phyloP scores from a whole-genome alignment of 2,888 invertebrate species.

The Ametastegia equiseti region DNA sequence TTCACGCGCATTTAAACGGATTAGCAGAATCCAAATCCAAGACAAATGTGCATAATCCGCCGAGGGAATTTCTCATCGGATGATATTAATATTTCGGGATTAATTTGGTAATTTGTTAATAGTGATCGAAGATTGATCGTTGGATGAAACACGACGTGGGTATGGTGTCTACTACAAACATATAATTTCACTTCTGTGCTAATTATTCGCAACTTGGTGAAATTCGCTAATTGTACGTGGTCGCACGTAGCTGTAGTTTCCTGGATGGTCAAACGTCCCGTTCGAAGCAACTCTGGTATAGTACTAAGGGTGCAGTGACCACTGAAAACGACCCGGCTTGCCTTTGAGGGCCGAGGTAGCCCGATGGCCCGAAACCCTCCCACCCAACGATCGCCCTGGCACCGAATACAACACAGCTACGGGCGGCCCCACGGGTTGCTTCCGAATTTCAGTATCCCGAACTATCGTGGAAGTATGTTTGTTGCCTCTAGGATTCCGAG shows the following conservation, averaged over 20 bases:
- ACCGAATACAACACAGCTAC: constrained; percentile 37
- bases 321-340: constrained; percentile 41
- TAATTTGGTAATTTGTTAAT: neutral
- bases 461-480: constrained; percentile 40
- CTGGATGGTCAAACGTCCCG: neutral
- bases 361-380: constrained; percentile 37
- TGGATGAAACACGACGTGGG: neutral
- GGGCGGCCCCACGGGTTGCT: constrained; percentile 40
- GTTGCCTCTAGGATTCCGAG: constrained; percentile 43
- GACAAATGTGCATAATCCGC: neutral
- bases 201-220: neutral
- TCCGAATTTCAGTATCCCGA: constrained; percentile 46
- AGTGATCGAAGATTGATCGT: neutral
- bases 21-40: neutral
- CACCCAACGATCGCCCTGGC: constrained; percentile 40
- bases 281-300: neutral
- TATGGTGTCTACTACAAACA: neutral
- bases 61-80: neutral
- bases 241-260: too few relatives aligned
- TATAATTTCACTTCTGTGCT: neutral
- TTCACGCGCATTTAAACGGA: neutral
- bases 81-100: neutral
- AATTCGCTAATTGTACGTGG: neutral
- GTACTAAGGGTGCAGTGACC: constrained; percentile 47
- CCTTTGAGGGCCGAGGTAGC: constrained; percentile 14